Evolutionary conservation across 2,888 invertebrate genomes (phyloP).

Genomic region (Isotomurus palustris): DNA sequence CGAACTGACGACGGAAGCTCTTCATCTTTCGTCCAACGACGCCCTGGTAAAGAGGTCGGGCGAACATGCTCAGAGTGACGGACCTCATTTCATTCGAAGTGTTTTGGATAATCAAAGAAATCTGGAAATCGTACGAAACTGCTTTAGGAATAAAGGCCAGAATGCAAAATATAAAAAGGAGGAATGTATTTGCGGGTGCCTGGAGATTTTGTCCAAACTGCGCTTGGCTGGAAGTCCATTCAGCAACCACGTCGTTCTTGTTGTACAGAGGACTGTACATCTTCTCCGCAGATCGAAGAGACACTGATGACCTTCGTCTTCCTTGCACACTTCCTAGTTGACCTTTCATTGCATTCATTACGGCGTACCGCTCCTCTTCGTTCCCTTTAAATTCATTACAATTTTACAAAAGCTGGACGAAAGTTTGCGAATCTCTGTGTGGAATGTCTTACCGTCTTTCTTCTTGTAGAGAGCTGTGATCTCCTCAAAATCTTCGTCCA

Average conservation of each 20-base stretch:
- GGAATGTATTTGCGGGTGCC: slow-evolving; percentile 49
- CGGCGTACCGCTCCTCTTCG: slow-evolving; percentile 61
- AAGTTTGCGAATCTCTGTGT: background rate
- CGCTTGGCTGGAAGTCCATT: slow-evolving; percentile 56
- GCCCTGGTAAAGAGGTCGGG: slow-evolving; percentile 66
- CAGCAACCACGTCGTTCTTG: slow-evolving; percentile 59
- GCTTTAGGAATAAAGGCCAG: too few relatives aligned
- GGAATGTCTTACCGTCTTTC: slow-evolving; percentile 51
- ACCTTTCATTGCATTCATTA: slow-evolving; percentile 61
- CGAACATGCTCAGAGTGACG: slow-evolving; percentile 60
- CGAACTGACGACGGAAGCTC: slow-evolving; percentile 59
- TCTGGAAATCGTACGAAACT: too few relatives aligned
- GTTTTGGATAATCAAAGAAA: slow-evolving; percentile 53
- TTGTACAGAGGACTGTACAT: slow-evolving; percentile 51
- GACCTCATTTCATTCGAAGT: slow-evolving; percentile 61
- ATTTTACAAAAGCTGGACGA: background rate
- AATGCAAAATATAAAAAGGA: too few relatives aligned
- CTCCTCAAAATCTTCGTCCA: slow-evolving; percentile 63
- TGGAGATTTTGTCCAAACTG: slow-evolving; percentile 62
- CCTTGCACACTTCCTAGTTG: slow-evolving; percentile 58
- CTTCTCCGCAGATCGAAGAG: slow-evolving; percentile 48
- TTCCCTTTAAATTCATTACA: slow-evolving; percentile 51
- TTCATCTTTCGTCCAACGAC: slow-evolving; percentile 62
- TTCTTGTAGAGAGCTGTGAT: slow-evolving; percentile 64
- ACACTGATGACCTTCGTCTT: slow-evolving; percentile 58